Evolutionary conservation across 2,113 vertebrate species (phyloP).

Genomic region (Aviceda subcristata): DNA sequence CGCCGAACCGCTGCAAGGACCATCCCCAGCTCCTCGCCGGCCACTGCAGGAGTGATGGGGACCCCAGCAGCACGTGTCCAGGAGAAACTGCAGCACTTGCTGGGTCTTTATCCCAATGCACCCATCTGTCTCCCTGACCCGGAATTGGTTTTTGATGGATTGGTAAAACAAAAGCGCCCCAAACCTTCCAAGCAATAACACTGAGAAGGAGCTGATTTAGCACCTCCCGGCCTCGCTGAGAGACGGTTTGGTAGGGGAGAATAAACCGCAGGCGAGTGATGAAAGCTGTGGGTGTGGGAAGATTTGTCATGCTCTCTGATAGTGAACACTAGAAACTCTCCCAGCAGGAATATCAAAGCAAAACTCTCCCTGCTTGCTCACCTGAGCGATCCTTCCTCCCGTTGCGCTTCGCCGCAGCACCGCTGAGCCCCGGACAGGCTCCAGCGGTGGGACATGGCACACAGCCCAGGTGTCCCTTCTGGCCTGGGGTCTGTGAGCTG

Average conservation of each 20-base stretch:
- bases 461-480: neutral
- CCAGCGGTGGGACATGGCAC: fast-evolving
- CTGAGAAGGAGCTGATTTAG: neutral
- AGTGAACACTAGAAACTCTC: neutral
- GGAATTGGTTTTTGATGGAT: neutral
- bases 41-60: neutral
- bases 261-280: neutral
- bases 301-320: neutral
- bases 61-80: fast-evolving
- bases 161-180: neutral
- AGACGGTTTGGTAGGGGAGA: neutral
- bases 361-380: neutral
- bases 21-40: fast-evolving
- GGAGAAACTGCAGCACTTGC: neutral
- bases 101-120: fast-evolving
- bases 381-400: neutral
- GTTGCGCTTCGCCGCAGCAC: fast-evolving
- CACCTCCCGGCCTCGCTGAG: neutral
- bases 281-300: neutral
- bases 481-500: neutral
- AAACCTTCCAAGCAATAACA: neutral
- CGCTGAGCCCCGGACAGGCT: neutral
- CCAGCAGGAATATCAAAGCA: neutral
- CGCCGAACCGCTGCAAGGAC: neutral
- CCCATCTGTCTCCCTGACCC: neutral